Evolutionary conservation across 2,888 invertebrate species (phyloP), one percentile per base, ranked within the genome.

Genomic region (Chymomyza fuscimana): DNA sequence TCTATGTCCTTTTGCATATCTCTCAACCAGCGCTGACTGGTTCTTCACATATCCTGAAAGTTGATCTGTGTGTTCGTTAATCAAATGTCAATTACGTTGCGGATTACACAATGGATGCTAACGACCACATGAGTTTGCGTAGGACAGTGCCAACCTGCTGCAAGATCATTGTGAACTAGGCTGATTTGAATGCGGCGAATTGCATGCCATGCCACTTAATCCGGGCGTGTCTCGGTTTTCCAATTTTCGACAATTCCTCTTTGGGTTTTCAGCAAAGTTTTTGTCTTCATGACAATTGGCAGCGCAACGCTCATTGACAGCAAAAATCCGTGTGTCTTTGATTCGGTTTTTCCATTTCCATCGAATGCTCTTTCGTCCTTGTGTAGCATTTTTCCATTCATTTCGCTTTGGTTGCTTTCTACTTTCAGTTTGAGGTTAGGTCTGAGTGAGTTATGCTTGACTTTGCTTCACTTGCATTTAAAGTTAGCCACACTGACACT

Each of bases 1-100:
- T 4, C 12, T 46, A 6, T 46, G 12, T 10, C 40, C 40, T 40
- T 12, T 40, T 40, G 10, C 10, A 12, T 12, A 0, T 12, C 12
- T 40, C 10, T 7, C 40, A 40, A 40, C 60, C 22, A 40, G 22
- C 16, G 7, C 2, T 12, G 5, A 40, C 40, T 12, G 40, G 5
- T 46, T 46, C 40, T 46, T 12, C 40, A 46, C 40, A 46, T 12
- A 46, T 46, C 40, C 12, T 46, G 40, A 1, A 46, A 46, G 58
- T 16, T 16, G 54, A 64, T 68, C 60, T 65, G 62, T 63, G 70
- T 69, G 64, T 68, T 77, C 74, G 74, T 84, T 84, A 78, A 80
- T 82, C 80, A 86, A 82, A 86, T 78, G 82, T 77, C 82, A 84
- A 82, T 84, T 82, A 82, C 73, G 70, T 72, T 69, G 64, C 73